phyloP scores from a whole-genome alignment of 2,797 vertebrate genomes.

The Mergus octosetaceus region DNA sequence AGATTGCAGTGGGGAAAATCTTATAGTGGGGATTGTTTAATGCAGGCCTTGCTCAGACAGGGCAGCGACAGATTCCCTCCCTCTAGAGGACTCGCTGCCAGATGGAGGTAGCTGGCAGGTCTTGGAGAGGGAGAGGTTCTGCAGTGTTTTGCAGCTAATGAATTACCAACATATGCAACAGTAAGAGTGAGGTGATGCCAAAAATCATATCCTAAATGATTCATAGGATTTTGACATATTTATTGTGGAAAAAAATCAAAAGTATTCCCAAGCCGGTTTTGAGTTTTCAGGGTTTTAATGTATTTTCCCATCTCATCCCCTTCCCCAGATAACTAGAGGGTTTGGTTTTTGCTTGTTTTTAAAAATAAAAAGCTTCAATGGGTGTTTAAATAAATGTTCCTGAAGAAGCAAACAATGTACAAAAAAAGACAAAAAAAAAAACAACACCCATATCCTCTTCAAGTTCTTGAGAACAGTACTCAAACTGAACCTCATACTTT shows the following conservation, averaged over 20 bases:
- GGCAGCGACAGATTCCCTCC: not conserved
- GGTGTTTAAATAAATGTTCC: not conserved
- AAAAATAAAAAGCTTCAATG: not conserved
- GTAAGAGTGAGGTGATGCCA: not conserved
- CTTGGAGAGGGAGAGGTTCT: not conserved
- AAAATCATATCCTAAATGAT: not conserved
- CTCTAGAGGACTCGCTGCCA: rapidly evolving
- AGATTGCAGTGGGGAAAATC: not conserved
- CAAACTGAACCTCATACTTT: not conserved
- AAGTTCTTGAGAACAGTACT: slow-evolving; percentile 2
- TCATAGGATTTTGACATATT: not conserved
- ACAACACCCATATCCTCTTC: not conserved
- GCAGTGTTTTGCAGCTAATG: not conserved
- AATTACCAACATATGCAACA: not conserved
- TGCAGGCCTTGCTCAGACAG: not conserved
- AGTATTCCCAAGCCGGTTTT: not conserved
- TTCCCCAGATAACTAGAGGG: not conserved
- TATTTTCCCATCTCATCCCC: not conserved
- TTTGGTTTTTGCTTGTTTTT: not conserved
- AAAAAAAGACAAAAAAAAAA: not conserved
- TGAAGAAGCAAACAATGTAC: not conserved
- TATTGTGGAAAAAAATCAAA: not conserved
- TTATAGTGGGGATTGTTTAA: not conserved
- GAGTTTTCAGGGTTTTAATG: not conserved
- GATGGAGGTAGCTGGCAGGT: not conserved